A percentile compares a stretch with the other conserved stretches of the same genome.
Conservation (phyloP, 1,140 invertebrate genomes). For the Drosophila azteca region DNA sequence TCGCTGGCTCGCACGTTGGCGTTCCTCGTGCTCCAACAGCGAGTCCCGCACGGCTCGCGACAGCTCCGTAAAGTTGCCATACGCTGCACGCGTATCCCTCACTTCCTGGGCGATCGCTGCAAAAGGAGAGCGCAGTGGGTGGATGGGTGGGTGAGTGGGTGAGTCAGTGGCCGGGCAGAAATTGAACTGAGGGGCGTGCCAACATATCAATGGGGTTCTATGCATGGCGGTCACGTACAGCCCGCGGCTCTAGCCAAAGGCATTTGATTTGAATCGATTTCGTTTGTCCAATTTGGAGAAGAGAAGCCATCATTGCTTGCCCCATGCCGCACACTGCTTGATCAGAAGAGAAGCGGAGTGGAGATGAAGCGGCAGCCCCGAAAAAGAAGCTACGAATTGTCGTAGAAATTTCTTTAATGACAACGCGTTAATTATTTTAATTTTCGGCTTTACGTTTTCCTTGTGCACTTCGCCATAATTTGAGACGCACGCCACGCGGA, state of each 20-base stretch:
- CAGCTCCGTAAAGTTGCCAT: constrained; percentile 59
- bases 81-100: constrained; percentile 6
- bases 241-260: too few species aligned
- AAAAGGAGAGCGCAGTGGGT: constrained; percentile 13
- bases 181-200: neutral
- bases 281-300: neutral
- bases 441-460: constrained; percentile 40
- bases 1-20: constrained; percentile 34
- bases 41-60: constrained; percentile 67
- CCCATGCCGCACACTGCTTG: too few species aligned
- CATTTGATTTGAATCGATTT: constrained; percentile 16
- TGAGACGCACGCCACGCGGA: constrained; percentile 43
- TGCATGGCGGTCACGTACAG: constrained; percentile 31
- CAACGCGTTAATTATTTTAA: constrained; percentile 42
- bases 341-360: too few species aligned
- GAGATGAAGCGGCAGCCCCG: too few species aligned
- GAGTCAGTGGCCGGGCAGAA: constrained; percentile 7
- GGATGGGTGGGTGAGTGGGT: constrained; percentile 1
- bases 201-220: constrained; percentile 12
- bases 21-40: constrained; percentile 52
- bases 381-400: constrained; percentile 1
- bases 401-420: constrained; percentile 46
- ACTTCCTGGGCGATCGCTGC: constrained; percentile 51
- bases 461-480: constrained; percentile 20
- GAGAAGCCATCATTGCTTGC: too few species aligned